Base-by-base conservation (phyloP, 2,888 invertebrate genomes). In the Cryptophagus acutangulus region DNA sequence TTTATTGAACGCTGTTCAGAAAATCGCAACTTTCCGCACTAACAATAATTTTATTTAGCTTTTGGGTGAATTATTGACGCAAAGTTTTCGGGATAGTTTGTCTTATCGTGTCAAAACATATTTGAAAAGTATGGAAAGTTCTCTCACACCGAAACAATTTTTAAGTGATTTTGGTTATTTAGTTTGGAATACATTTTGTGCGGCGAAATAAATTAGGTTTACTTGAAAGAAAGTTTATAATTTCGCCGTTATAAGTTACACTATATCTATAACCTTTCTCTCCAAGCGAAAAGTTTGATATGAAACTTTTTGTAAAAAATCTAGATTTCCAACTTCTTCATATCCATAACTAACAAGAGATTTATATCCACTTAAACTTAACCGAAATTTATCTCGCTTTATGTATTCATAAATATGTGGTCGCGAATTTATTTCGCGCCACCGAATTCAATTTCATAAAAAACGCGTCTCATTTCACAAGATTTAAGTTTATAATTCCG, bases 301-400 rank as follows among this genome's bases (percentile, higher is more conserved):
- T 6, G 25, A 34, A 45, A 49, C 40, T 41, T 51, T 45, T 40
- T 39, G 36, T 46, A 49, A 51, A 59, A 56, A 59, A 58, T 60
- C 57, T 58, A 55, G 57, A 59, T 61, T 54, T 55, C 52, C 59
- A 62, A 62, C 58, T 62, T 59, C 56, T 56, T 55, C 60, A 61
- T 62, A 63, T 62, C 59, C n/a, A 54, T 52, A 59, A 62, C 59
- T 58, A 62, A 60, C 58, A 54, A 57, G 59, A 62, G 63, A 63
- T 63, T 63, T 63, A 62, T 63, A 61, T 57, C 58, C 59, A 59
- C 61, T 61, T 61, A 59, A 61, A 63, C 59, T 63, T 62, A 59
- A 59, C 54, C 51, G 43, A 46, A 57, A 58, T 58, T 60, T 58
- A 58, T 60, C 55, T 52, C 48, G n/a, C 24, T 20, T 8, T 20